These are phyloP conservation scores for Silurus asotus DNA, from an alignment of 2,113 vertebrate genomes.

Conservation along the genomic window DNA sequence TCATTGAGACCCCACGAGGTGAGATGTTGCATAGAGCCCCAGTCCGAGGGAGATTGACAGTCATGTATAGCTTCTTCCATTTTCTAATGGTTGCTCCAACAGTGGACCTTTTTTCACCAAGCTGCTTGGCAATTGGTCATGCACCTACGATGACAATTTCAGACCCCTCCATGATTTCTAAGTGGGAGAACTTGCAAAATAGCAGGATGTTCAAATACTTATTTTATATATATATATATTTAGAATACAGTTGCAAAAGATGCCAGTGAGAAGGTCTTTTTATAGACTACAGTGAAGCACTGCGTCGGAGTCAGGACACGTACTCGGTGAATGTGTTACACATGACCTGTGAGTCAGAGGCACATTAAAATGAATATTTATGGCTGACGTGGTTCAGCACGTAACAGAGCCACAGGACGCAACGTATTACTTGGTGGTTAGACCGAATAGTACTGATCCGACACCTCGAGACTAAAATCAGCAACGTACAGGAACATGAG, in stretches of 20 bases:
- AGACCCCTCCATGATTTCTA: background rate
- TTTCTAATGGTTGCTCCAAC: too few species aligned
- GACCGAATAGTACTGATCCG: background rate
- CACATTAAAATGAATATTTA: constrained; percentile 25
- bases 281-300: constrained; percentile 44
- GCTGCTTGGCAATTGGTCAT: too few species aligned
- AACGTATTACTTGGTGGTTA: background rate
- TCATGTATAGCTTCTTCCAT: too few species aligned
- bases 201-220: background rate
- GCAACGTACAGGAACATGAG: too few species aligned
- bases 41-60: too few species aligned
- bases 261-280: constrained; percentile 41
- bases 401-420: background rate
- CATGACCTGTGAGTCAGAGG: constrained; percentile 13
- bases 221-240: constrained; percentile 29
- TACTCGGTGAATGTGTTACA: background rate
- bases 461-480: too few species aligned
- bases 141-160: background rate
- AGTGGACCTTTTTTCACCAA: too few species aligned
- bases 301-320: constrained; percentile 25
- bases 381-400: background rate
- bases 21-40: too few species aligned
- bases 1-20: too few species aligned
- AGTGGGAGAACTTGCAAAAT: background rate
- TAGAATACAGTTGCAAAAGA: constrained; percentile 12